Base-by-base conservation (phyloP, 2,797 vertebrate genomes). In the Megaceryle alcyon region DNA sequence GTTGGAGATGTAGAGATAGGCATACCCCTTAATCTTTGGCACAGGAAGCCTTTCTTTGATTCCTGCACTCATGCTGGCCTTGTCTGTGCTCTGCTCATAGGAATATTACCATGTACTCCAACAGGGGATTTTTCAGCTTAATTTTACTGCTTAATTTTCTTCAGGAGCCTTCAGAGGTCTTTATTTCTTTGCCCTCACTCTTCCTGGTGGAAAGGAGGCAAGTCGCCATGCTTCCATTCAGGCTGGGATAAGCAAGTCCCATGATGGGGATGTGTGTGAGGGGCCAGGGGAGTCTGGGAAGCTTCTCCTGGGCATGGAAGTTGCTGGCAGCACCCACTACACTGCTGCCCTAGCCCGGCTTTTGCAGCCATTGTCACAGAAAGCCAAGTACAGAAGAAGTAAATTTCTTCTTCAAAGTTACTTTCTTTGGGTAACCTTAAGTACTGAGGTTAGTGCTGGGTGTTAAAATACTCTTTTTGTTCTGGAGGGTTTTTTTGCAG, bases 401-500 rank as follows among this genome's bases (percentile, higher is more conserved):
- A 56, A 56, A 20, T 56, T n/a, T 19, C 14, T 39, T 31, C 37
- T 64, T 82, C 41, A 1, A 59, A 71, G 35, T 64, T 77, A 54
- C 33, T 4, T 64, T 23, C 29, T 82, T 33, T 26, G 29, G 3
- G 26, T 59, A 28, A 63, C 65, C 63, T 44, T 61, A 81, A 72
- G 9, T 72, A 29, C 28, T 73, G 61, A 64, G 68, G 35, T 66
- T 85, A 56, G 17, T 14, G 63, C 17, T 86, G 71, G 41, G 63
- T 46, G 20, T 69, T 86, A 70, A 90, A 41, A 22, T 71, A 39
- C 23, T 71, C 29, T 53, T 54, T 61, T 53, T 33, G 43, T n/a
- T 85, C 59, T 77, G 68, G 54, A 93, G 49, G 46, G 73, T 28
- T 77, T 91, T 84, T 94, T 82, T 4, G 2, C 90, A 68, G 35